Evolutionary conservation across 2,888 invertebrate genomes (phyloP).

Genomic region (Acanthosepion lycidas): DNA sequence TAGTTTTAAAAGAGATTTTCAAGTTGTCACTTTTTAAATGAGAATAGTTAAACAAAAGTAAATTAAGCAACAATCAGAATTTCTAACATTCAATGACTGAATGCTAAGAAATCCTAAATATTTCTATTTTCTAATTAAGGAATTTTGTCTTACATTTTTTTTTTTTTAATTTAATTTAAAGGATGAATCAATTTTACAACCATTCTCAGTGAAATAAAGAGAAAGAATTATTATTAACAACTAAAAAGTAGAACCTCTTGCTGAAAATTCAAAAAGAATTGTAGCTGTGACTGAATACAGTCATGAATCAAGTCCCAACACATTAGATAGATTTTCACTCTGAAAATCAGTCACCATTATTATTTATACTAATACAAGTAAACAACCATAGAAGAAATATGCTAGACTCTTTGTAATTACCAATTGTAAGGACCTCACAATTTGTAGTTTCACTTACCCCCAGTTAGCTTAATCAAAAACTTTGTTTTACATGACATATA

Average conservation of each 20-base stretch:
- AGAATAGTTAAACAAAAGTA: too few species aligned
- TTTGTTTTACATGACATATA: too few species aligned
- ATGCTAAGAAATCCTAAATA: not conserved
- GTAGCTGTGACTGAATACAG: too few species aligned
- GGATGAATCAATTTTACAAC: not conserved
- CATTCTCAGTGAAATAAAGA: not conserved
- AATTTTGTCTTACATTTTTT: not conserved
- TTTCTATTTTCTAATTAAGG: not conserved
- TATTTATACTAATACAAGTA: not conserved
- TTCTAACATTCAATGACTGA: not conserved
- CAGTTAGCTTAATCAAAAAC: too few species aligned
- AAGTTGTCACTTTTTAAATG: too few species aligned
- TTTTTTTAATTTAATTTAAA: not conserved
- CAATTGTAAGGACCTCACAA: too few species aligned
- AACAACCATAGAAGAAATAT: not conserved
- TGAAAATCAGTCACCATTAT: not conserved
- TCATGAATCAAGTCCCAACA: too few species aligned
- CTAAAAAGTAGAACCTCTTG: not conserved
- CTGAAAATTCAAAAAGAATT: not conserved
- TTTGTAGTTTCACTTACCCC: too few species aligned
- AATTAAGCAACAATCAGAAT: not conserved
- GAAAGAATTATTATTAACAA: not conserved
- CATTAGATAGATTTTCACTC: too few species aligned
- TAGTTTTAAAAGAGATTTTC: not conserved
- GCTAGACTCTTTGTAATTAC: too few species aligned